Base-by-base conservation (phyloP, 2,113 vertebrate species). In the Plotosus lineatus region DNA sequence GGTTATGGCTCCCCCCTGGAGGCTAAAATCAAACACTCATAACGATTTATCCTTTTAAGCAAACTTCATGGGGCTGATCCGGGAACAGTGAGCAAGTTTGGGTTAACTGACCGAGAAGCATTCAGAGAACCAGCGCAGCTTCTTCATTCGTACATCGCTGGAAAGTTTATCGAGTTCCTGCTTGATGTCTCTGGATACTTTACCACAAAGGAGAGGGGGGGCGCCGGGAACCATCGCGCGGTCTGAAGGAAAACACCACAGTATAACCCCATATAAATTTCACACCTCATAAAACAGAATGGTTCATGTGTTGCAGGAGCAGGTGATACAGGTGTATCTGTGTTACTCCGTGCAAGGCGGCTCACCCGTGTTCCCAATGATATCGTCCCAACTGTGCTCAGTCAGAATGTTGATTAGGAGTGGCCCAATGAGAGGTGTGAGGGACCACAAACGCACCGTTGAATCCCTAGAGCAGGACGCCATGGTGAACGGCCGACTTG, bases 381-480 rank as follows among this genome's bases (percentile, higher is more conserved):
- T 93, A 81, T 95, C 95, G 80, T 99, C 97, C 98, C 97, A 99
- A 23, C 94, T 89, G 86, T 93, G 94, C 33, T 96, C 94, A 33
- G 92, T 93, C 72, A 99, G 84, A 77, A 99, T 93, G 87, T 94
- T 95, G 73, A 98, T 94, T 82, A 95, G 94, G 76, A 99, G 90
- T n/a, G 95, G 94, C 2, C 93, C 92, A 84, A 97, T 93, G 74
- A 99, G 92, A 2, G 97, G 94, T 0, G 95, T 92, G 84, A 99
- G 86, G 3, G 98, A 98, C 98, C 98, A 99, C 21, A 99, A 94
- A 66, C 98, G 92, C 83, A 99, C 97, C 3, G 98, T 99, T 14
- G 97, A 99, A 88, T 99, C 98, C 55, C 98, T 94, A 81, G 97
- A 98, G 72, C 97, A 99, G 79, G 97, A 98, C 1, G 98, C 98